A percentile compares a stretch with the other conserved stretches of the same genome.
Evolutionary conservation across 2,113 vertebrate genomes (phyloP).

Genomic region (Pionites leucogaster): DNA sequence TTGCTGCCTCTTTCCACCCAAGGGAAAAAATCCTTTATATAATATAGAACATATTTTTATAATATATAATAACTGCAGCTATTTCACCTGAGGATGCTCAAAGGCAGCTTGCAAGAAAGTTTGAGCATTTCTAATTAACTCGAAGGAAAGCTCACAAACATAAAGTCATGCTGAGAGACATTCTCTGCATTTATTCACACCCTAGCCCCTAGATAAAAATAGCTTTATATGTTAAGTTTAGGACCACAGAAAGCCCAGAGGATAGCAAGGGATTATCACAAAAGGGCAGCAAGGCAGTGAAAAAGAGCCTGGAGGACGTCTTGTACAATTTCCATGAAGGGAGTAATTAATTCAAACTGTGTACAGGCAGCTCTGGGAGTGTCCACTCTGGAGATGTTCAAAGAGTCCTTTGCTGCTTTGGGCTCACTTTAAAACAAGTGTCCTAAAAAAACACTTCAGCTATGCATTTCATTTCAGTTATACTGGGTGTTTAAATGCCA

Average conservation of each 20-base stretch:
- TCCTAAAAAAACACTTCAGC: slow-evolving; percentile 47
- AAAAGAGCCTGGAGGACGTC: slow-evolving; percentile 38
- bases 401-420: slow-evolving; percentile 49
- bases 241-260: slow-evolving; percentile 48
- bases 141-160: slow-evolving; percentile 17
- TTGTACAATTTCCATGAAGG: slow-evolving; percentile 45
- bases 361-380: slow-evolving; percentile 32
- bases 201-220: slow-evolving; percentile 64
- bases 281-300: slow-evolving; percentile 56
- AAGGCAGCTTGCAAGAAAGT: slow-evolving; percentile 5
- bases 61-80: neutral
- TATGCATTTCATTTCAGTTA: slow-evolving; percentile 34
- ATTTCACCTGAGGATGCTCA: neutral
- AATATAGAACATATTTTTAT: too few relatives aligned
- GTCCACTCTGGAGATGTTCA: slow-evolving; percentile 57
- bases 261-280: slow-evolving; percentile 66
- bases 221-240: slow-evolving; percentile 63
- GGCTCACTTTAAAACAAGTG: slow-evolving; percentile 21
- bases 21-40: neutral
- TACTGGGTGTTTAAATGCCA: slow-evolving; percentile 33
- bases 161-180: slow-evolving; percentile 45
- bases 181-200: slow-evolving; percentile 63
- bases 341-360: slow-evolving; percentile 52
- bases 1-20: accelerated
- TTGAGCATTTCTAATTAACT: slow-evolving; percentile 2